Percentiles rank a stretch among this genome's conserved stretches.
These are phyloP conservation scores for Helogale parvula DNA, from an alignment of 2,113 vertebrate genomes.

Conservation along the genomic window DNA sequence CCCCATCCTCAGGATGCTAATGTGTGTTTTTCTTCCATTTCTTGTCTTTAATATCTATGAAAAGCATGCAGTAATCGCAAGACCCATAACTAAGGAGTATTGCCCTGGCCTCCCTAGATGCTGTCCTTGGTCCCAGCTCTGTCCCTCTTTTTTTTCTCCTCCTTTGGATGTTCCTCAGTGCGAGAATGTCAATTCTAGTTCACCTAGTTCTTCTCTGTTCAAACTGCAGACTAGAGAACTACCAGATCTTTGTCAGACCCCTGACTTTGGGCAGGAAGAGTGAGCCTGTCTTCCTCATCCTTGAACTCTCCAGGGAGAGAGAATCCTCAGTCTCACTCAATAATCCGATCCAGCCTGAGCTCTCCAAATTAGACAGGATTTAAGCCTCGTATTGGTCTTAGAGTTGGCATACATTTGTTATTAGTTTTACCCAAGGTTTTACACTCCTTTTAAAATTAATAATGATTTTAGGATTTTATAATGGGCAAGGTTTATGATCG, in stretches of 20 bases:
- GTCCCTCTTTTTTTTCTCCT: neutral
- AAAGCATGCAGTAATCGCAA: neutral
- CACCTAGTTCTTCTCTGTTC: neutral
- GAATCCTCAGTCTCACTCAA: neutral
- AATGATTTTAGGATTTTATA: slow-evolving; percentile 78
- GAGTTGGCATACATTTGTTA: slow-evolving; percentile 59
- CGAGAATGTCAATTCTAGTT: neutral
- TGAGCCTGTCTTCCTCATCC: neutral
- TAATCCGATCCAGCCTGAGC: neutral
- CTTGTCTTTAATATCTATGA: neutral
- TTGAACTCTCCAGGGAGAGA: neutral
- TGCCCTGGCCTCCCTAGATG: neutral
- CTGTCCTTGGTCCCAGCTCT: neutral
- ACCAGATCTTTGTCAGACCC: too few relatives aligned
- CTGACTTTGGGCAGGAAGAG: neutral
- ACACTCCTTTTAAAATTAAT: slow-evolving; percentile 77
- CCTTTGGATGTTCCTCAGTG: neutral
- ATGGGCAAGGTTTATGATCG: slow-evolving; percentile 72
- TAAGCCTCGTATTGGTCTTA: slow-evolving; percentile 49
- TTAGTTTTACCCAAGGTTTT: slow-evolving; percentile 73
- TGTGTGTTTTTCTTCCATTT: neutral
- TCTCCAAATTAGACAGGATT: slow-evolving; percentile 72
- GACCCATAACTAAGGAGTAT: neutral
- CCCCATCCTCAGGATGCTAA: neutral
- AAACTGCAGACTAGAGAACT: neutral